Evolutionary conservation across 2,113 vertebrate species (phyloP), one percentile per base, ranked within the genome.

Genomic region (Coptodon rendalli): DNA sequence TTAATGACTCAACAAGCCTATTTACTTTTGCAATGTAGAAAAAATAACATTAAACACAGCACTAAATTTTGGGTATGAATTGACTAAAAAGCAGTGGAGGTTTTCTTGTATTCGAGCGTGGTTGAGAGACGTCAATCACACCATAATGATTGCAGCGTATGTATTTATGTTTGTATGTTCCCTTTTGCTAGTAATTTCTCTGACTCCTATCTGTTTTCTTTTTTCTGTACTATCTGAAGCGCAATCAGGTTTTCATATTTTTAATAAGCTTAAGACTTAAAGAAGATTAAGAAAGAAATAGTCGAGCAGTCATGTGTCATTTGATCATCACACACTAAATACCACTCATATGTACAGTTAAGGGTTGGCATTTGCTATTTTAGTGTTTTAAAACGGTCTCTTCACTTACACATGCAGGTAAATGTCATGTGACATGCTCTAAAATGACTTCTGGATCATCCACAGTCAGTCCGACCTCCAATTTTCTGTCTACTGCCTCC

Each of bases 401-500:
- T 53, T 87, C 85, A 86, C 90, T 89, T 91, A 91, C 86, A 81
- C 40, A 86, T 92, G 92, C 84, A 86, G 88, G 84, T 40, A 38
- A 86, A 90, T 66, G 81, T 9, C 38, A 73, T 66, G 76, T 54
- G 86, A 89, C 88, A 84, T 79, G 82, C 89, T 84, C 57, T 57
- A 56, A 87, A 91, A 85, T 88, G 79, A 91, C 84, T 86, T 86
- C 50, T 87, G 80, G 80, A 85, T 89, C 87, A 6, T 91, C 80
- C 83, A 78, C 88, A 82, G 92, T 91, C 89, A 93, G 76, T 66
- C 52, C 0, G 34, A 87, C 52, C 34, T 68, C 68, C 79, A 82
- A 53, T 88, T 91, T 92, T 94, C 85, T n/a, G 12, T 90, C 83
- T 66, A 68, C 59, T 66, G 81, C 85, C 81, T 95, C 88, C 90